A percentile compares a stretch with the other conserved stretches of the same genome.
Conservation (phyloP, 2,888 invertebrate species). For the Sipha maydis region DNA sequence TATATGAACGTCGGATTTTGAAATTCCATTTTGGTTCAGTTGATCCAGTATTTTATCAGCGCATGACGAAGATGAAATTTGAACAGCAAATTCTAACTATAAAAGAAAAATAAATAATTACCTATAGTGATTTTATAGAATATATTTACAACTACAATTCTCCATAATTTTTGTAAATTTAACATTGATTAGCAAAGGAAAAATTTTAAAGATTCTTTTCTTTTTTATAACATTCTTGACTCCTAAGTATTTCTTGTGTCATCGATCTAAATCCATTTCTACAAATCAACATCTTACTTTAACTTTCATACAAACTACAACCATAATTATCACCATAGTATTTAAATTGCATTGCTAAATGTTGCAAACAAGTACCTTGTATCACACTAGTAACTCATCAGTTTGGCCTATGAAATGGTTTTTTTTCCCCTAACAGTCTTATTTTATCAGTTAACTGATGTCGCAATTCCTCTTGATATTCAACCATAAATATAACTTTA, state of each 20-base stretch:
- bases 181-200: background rate
- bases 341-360: no score
- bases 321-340: no score
- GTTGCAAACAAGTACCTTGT: no score
- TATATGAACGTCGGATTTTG: slow-evolving; percentile 69
- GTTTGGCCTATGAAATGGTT: no score
- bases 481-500: no score
- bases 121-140: no score
- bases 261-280: background rate
- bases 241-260: background rate
- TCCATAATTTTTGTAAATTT: background rate
- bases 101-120: background rate
- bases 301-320: no score
- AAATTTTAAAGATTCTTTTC: background rate
- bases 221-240: no score
- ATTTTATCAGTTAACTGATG: no score
- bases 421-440: no score
- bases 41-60: slow-evolving; percentile 69
- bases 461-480: no score
- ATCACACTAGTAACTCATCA: no score
- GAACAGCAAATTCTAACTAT: slow-evolving; percentile 76
- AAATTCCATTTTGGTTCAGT: slow-evolving; percentile 69
- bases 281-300: background rate
- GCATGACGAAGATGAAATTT: slow-evolving; percentile 73
- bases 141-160: background rate